Conservation (phyloP, 2,888 invertebrate species). For the Sarcophaga variegata region DNA sequence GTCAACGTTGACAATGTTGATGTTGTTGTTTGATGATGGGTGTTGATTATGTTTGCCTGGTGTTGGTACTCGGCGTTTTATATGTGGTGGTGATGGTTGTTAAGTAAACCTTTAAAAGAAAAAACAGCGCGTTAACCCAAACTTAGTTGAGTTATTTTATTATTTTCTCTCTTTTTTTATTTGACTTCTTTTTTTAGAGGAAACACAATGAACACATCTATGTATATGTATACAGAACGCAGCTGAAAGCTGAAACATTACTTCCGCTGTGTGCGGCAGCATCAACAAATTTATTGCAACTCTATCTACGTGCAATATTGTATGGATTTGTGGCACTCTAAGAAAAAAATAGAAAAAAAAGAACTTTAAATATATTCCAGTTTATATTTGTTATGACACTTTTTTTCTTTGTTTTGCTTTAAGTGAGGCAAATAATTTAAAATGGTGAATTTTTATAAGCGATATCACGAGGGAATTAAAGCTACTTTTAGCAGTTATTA, state of each 20-base stretch:
- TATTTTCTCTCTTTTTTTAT: background rate
- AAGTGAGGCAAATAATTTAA: no score
- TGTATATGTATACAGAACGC: background rate
- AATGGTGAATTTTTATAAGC: no score
- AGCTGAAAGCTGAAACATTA: slow-evolving; percentile 49
- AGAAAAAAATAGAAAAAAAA: no score
- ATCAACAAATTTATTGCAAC: slow-evolving; percentile 34
- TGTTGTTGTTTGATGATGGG: slow-evolving; percentile 18
- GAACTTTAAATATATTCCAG: no score
- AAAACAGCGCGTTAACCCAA: slow-evolving; percentile 53
- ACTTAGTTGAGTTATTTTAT: background rate
- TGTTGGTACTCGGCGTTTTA: no score
- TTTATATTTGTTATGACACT: no score
- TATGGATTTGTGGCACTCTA: slow-evolving; percentile 45
- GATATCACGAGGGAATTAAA: no score
- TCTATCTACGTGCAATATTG: slow-evolving; percentile 37
- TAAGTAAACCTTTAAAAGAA: slow-evolving; percentile 24
- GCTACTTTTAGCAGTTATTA: no score
- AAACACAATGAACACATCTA: background rate
- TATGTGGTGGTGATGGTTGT: background rate
- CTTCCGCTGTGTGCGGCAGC: slow-evolving; percentile 47
- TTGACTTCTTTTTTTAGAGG: background rate
- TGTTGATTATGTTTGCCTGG: background rate
- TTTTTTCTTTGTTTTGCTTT: no score
- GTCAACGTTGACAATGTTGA: slow-evolving; percentile 28